Percentiles rank a stretch among this genome's conserved stretches.
Conservation (phyloP, 2,113 vertebrate species). For the Atrichornis clamosus region DNA sequence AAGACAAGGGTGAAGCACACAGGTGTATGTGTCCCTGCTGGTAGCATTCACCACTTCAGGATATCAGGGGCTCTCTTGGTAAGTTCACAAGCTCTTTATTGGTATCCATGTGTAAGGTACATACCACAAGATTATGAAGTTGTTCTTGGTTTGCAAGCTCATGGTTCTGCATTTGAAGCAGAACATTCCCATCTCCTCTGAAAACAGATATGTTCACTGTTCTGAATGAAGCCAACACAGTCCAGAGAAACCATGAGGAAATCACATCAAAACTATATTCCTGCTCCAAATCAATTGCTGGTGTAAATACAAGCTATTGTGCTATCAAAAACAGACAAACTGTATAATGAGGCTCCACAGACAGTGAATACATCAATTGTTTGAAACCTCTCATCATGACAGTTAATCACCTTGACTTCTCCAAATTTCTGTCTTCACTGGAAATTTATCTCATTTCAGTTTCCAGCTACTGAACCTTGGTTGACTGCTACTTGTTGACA, state of each 20-base stretch:
- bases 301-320: background rate
- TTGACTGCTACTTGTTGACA: background rate
- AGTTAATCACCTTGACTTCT: background rate
- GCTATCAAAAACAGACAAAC: background rate
- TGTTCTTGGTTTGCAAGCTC: background rate
- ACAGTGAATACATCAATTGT: background rate
- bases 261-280: background rate
- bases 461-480: background rate
- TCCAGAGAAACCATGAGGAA: background rate
- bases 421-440: background rate
- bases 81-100: background rate
- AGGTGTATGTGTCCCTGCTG: background rate
- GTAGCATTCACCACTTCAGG: background rate
- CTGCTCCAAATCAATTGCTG: background rate
- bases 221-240: background rate
- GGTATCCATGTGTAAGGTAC: fast-evolving
- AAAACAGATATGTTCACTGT: background rate
- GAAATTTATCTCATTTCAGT: background rate
- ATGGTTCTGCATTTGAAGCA: background rate
- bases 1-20: background rate
- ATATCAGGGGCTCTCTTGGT: background rate
- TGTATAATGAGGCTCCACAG: background rate
- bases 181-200: background rate
- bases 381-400: background rate
- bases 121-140: background rate